Evolutionary conservation across 2,113 vertebrate genomes (phyloP).

Genomic region (Butastur rufipennis): DNA sequence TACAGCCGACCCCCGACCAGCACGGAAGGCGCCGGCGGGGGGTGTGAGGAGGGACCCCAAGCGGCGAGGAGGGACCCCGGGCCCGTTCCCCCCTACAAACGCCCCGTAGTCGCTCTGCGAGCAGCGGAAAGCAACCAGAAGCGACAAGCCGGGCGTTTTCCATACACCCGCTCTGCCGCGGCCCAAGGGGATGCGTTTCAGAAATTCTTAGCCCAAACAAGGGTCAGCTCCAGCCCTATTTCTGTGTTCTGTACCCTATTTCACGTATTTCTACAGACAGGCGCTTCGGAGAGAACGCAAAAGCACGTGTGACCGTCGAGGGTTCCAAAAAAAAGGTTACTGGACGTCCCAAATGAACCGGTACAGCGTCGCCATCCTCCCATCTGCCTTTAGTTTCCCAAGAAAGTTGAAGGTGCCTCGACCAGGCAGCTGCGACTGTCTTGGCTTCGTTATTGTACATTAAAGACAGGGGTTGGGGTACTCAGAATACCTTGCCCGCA

Average conservation of each 20-base stretch:
- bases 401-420: no score
- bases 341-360: fast-evolving
- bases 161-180: no score
- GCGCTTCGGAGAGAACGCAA: not conserved
- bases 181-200: fast-evolving
- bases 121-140: no score
- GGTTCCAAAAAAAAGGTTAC: no score
- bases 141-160: no score
- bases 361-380: not conserved
- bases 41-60: no score
- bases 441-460: not conserved
- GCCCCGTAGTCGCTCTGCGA: no score
- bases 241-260: no score
- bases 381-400: fast-evolving
- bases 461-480: fast-evolving
- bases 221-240: not conserved
- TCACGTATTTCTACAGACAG: not conserved
- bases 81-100: no score
- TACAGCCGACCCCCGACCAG: no score
- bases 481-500: not conserved
- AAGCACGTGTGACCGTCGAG: fast-evolving
- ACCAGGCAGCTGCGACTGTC: not conserved
- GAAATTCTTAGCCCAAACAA: not conserved
- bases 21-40: no score
- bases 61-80: no score